These are phyloP conservation scores for Naso thynnoides DNA, from an alignment of 2,797 vertebrate genomes.

Conservation along the genomic window DNA sequence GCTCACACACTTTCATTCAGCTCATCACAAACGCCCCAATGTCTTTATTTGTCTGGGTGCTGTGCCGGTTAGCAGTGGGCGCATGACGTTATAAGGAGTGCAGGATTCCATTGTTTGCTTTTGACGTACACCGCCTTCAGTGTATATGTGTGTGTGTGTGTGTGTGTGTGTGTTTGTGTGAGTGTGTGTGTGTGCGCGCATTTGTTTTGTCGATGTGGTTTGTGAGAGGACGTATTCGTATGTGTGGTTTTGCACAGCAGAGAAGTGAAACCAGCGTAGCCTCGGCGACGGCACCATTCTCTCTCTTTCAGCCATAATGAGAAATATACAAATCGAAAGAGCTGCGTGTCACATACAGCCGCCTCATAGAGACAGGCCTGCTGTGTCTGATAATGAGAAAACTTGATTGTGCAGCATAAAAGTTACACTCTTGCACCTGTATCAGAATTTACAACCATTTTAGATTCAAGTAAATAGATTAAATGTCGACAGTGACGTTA, in stretches of 20 bases:
- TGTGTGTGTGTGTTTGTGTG: constrained; percentile 4
- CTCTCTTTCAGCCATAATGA: constrained; percentile 45
- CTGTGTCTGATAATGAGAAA: constrained; percentile 24
- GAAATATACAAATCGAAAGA: constrained; percentile 49
- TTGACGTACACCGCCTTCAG: constrained; percentile 61
- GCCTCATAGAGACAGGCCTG: constrained; percentile 15
- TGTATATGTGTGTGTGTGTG: constrained; percentile 22
- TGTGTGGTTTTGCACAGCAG: constrained; percentile 67
- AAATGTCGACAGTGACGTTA: constrained; percentile 29
- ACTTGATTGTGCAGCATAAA: constrained; percentile 31
- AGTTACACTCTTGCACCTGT: not conserved
- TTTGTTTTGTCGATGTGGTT: constrained; percentile 25
- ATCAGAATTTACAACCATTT: not conserved
- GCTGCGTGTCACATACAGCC: constrained; percentile 1
- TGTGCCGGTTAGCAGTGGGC: constrained; percentile 62
- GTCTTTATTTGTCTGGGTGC: constrained; percentile 46
- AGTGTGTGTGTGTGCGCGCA: constrained; percentile 1
- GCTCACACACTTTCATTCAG: constrained; percentile 74
- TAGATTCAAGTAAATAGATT: constrained; percentile 35
- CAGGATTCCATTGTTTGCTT: constrained; percentile 77
- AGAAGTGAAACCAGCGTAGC: constrained; percentile 79
- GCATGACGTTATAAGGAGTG: constrained; percentile 72
- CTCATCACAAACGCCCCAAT: constrained; percentile 59
- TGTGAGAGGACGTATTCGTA: constrained; percentile 28
- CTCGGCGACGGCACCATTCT: constrained; percentile 55